phyloP scores from a whole-genome alignment of 1,140 invertebrate genomes.

The Drosophila nigrodunni region DNA sequence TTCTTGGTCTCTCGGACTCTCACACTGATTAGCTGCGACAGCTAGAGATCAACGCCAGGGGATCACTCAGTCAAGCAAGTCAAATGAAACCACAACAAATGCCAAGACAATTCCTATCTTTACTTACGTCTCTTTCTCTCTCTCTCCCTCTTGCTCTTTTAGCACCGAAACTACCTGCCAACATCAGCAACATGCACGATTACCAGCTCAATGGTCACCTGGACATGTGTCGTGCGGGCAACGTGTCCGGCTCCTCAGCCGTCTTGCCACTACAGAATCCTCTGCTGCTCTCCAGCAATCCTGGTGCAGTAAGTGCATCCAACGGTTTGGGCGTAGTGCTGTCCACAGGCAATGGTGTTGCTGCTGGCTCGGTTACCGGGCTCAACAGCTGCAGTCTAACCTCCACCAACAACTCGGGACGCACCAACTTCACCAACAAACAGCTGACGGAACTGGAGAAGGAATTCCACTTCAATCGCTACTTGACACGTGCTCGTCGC shows the following conservation, averaged over 20 bases:
- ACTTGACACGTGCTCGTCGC: conserved; percentile 96
- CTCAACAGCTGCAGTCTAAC: conserved; percentile 69
- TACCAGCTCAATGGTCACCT: conserved; percentile 81
- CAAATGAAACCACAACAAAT: conserved; percentile 61
- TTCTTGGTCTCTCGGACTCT: conserved; percentile 45
- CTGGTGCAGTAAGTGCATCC: conserved; percentile 68
- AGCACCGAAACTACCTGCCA: conserved; percentile 89
- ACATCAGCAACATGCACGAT: conserved; percentile 85
- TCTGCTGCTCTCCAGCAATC: conserved; percentile 81
- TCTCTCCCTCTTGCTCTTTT: conserved; percentile 24
- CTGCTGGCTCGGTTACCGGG: conserved; percentile 21
- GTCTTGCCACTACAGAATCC: conserved; percentile 83
- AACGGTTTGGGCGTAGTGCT: conserved; percentile 51
- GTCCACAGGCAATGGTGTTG: conserved; percentile 31
- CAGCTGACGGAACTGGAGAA: conserved; percentile 99
- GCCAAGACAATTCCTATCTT: conserved; percentile 24
- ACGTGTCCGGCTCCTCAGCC: conserved; percentile 40
- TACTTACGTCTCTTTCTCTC: conserved; percentile 10
- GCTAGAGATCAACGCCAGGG: conserved; percentile 80
- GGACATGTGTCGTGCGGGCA: conserved; percentile 72
- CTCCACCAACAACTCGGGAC: conserved; percentile 91
- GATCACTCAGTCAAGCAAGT: conserved; percentile 49
- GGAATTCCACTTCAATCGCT: conserved; percentile 99
- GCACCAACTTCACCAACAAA: conserved; percentile 99
- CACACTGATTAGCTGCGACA: conserved; percentile 84